Percentiles rank a stretch among this genome's conserved stretches.
These are phyloP conservation scores for Mormyrus hasselquistii DNA, from an alignment of 2,797 vertebrate species.

Conservation along the genomic window DNA sequence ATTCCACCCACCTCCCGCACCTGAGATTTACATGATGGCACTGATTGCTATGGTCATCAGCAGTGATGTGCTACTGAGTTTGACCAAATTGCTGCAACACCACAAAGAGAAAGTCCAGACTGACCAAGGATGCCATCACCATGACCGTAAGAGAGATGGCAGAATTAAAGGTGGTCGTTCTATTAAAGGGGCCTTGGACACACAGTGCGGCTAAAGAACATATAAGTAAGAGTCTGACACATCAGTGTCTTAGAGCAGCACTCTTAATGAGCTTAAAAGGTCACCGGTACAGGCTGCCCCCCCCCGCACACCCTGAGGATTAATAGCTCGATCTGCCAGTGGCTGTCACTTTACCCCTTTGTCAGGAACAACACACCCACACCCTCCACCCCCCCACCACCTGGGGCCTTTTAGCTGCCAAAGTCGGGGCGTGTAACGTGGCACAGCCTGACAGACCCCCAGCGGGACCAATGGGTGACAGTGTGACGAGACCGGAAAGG, in stretches of 20 bases:
- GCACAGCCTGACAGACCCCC: not conserved
- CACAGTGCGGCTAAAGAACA: not conserved
- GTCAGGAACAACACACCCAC: not conserved
- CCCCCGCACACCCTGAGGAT: not conserved
- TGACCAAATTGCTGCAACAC: not conserved
- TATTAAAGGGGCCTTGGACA: not conserved
- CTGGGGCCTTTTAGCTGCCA: not conserved
- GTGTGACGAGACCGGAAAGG: not conserved
- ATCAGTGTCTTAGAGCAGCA: not conserved
- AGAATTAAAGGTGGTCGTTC: not conserved
- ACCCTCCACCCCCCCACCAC: not conserved
- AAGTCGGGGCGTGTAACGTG: not conserved
- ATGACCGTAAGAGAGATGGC: not conserved
- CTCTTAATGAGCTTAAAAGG: slow-evolving; percentile 17
- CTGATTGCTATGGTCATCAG: not conserved
- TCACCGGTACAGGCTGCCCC: not conserved
- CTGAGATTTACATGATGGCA: not conserved
- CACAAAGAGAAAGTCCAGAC: not conserved
- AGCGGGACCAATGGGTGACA: not conserved
- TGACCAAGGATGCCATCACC: not conserved
- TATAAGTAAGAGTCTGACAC: not conserved
- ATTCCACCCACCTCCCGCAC: not conserved
- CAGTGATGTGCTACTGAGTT: not conserved
- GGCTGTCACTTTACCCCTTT: not conserved
- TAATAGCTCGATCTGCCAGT: not conserved